phyloP scores from a whole-genome alignment of 2,888 invertebrate genomes.

The Cantharis lateralis region DNA sequence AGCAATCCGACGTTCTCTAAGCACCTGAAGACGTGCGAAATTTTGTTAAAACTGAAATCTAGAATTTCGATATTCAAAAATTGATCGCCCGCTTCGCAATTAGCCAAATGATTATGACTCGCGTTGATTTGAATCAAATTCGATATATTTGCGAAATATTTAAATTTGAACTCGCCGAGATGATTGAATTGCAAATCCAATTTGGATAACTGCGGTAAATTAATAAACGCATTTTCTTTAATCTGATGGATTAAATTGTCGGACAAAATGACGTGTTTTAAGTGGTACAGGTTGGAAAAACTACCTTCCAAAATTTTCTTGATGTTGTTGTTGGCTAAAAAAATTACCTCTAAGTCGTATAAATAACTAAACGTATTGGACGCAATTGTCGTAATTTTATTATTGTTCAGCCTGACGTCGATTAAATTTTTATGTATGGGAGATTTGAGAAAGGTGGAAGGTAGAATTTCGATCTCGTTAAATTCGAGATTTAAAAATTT shows the following conservation, averaged over 20 bases:
- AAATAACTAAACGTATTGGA: slow-evolving; percentile 74
- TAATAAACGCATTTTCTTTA: slow-evolving; percentile 73
- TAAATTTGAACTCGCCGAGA: slow-evolving; percentile 69
- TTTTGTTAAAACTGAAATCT: slow-evolving; percentile 72
- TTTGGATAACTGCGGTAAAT: slow-evolving; percentile 75
- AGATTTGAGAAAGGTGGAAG: slow-evolving; percentile 69
- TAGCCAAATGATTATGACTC: slow-evolving; percentile 69
- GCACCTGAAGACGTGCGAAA: slow-evolving; percentile 69
- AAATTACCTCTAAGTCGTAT: slow-evolving; percentile 74
- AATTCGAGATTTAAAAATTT: slow-evolving; percentile 86
- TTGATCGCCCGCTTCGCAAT: slow-evolving; percentile 56
- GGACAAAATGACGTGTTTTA: slow-evolving; percentile 81
- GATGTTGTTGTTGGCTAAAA: slow-evolving; percentile 80
- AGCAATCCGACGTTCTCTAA: slow-evolving; percentile 69
- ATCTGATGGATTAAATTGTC: slow-evolving; percentile 79
- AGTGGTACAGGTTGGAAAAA: slow-evolving; percentile 76
- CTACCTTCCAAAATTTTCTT: slow-evolving; percentile 70
- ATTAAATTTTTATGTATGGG: slow-evolving; percentile 73
- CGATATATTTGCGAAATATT: slow-evolving; percentile 71
- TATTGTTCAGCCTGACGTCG: slow-evolving; percentile 82
- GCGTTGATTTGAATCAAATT: slow-evolving; percentile 76
- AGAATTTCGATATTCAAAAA: slow-evolving; percentile 68
- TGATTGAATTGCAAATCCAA: slow-evolving; percentile 83
- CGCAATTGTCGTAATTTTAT: slow-evolving; percentile 72
- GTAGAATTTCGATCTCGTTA: slow-evolving; percentile 76